Conservation (phyloP, 2,113 vertebrate species). For the Siphamia tubifer region DNA sequence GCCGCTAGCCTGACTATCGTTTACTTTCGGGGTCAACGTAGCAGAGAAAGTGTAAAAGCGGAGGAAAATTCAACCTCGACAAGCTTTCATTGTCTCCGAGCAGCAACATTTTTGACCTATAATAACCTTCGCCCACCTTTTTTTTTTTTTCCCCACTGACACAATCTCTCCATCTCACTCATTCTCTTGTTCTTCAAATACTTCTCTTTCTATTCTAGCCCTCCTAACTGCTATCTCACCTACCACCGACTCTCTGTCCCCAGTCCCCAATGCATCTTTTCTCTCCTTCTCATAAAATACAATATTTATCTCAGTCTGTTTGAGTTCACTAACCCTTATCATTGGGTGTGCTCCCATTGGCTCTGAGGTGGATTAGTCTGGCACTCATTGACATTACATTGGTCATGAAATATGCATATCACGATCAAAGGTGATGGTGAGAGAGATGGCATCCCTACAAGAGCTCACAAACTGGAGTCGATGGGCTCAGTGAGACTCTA, state of each 20-base stretch:
- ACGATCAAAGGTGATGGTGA: slow-evolving; percentile 73
- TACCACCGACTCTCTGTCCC: slow-evolving; percentile 33
- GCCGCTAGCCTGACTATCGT: slow-evolving; percentile 38
- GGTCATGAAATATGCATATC: slow-evolving; percentile 80
- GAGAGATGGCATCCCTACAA: slow-evolving; percentile 58
- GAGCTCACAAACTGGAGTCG: slow-evolving; percentile 46
- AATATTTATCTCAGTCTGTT: slow-evolving; percentile 74
- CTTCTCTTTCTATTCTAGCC: slow-evolving; percentile 1
- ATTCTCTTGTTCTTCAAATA: slow-evolving; percentile 30
- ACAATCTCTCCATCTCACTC: slow-evolving; percentile 7
- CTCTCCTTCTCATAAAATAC: slow-evolving; percentile 57
- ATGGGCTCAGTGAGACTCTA: slow-evolving; percentile 52
- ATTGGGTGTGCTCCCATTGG: slow-evolving; percentile 65
- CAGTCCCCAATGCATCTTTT: slow-evolving; percentile 37
- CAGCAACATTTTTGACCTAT: slow-evolving; percentile 41
- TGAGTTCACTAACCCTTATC: slow-evolving; percentile 75
- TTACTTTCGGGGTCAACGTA: slow-evolving; percentile 24
- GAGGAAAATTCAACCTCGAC: slow-evolving; percentile 17
- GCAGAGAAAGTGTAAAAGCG: slow-evolving; percentile 15
- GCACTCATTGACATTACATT: slow-evolving; percentile 78
- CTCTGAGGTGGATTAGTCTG: slow-evolving; percentile 69
- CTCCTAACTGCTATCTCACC: slow-evolving; percentile 44
- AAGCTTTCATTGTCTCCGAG: slow-evolving; percentile 14
- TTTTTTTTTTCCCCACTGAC: background rate
- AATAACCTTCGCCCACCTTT: slow-evolving; percentile 1